Conservation (phyloP, 2,797 vertebrate species). For the Enteromius thamalakanensis region DNA sequence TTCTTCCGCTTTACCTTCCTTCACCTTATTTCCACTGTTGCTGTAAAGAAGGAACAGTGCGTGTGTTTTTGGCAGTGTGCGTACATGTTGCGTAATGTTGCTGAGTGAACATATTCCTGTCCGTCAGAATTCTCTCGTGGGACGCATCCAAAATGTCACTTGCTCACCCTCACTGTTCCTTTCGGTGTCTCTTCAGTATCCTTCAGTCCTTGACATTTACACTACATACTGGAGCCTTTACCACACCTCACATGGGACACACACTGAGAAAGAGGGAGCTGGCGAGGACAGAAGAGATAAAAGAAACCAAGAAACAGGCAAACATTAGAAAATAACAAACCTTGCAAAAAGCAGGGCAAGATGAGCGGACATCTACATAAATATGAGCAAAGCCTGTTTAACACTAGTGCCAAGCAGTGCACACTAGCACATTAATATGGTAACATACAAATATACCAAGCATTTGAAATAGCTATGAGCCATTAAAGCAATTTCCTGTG, state of each 20-base stretch:
- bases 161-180: slow-evolving; percentile 42
- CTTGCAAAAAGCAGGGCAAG: slow-evolving; percentile 58
- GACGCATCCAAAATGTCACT: slow-evolving; percentile 71
- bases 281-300: neutral
- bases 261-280: neutral
- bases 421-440: neutral
- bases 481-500: neutral
- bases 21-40: neutral
- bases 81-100: slow-evolving; percentile 66
- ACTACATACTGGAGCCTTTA: slow-evolving; percentile 50
- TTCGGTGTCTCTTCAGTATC: slow-evolving; percentile 45
- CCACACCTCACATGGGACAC: slow-evolving; percentile 33
- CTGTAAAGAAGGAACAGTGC: neutral
- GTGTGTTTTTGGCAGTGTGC: slow-evolving; percentile 25
- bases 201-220: slow-evolving; percentile 59
- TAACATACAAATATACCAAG: neutral
- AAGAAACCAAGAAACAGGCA: neutral
- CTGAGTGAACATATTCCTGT: slow-evolving; percentile 70
- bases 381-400: neutral
- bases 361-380: slow-evolving; percentile 42
- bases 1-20: neutral
- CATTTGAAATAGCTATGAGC: neutral
- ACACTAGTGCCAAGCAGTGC: neutral
- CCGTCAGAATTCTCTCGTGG: slow-evolving; percentile 70
- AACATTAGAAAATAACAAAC: slow-evolving; percentile 58